Percentiles rank a stretch among this genome's conserved stretches.
Conservation (phyloP, 30 jellyfish, hydroid and myxozoan genomes). For the Mastigias papua region DNA sequence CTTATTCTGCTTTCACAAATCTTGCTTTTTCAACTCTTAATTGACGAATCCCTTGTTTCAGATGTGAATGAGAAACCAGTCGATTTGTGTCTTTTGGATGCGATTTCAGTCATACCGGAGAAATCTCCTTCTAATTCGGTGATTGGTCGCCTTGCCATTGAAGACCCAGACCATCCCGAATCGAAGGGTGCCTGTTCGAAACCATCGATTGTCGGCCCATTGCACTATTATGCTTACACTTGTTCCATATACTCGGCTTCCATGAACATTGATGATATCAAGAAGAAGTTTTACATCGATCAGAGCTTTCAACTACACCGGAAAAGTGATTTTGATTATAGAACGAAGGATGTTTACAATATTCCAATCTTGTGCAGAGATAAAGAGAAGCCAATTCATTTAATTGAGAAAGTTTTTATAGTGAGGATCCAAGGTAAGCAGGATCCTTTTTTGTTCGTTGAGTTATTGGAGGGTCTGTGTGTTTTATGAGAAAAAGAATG, state of each 20-base stretch:
- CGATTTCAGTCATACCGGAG: slow-evolving; percentile 44
- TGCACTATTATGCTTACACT: slow-evolving; percentile 21
- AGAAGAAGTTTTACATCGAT: slow-evolving; percentile 52
- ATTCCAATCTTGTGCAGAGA: slow-evolving; percentile 71
- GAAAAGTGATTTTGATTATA: slow-evolving; percentile 42
- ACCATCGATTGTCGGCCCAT: not conserved
- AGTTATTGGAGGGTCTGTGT: not conserved
- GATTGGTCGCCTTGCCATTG: slow-evolving; percentile 66
- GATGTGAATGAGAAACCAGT: slow-evolving; percentile 73
- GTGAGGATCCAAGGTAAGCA: slow-evolving; percentile 48
- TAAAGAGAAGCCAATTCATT: slow-evolving; percentile 27
- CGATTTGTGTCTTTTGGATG: slow-evolving; percentile 54
- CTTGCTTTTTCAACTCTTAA: no score
- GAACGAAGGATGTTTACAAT: slow-evolving; percentile 13
- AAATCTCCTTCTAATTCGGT: slow-evolving; percentile 37
- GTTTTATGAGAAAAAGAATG: not conserved
- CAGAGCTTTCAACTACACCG: slow-evolving; percentile 28
- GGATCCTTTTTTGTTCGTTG: no score
- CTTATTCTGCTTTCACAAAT: not conserved
- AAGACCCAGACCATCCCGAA: slow-evolving; percentile 78
- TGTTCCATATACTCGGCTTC: slow-evolving; percentile 41
- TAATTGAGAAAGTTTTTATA: slow-evolving; percentile 31
- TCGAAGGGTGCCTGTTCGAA: slow-evolving; percentile 52
- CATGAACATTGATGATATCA: slow-evolving; percentile 1
- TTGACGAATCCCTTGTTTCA: no score